A percentile compares a stretch with the other conserved stretches of the same genome.
These are phyloP conservation scores for Hylyphantes graminicola DNA, from an alignment of 1,140 invertebrate species.

Conservation along the genomic window DNA sequence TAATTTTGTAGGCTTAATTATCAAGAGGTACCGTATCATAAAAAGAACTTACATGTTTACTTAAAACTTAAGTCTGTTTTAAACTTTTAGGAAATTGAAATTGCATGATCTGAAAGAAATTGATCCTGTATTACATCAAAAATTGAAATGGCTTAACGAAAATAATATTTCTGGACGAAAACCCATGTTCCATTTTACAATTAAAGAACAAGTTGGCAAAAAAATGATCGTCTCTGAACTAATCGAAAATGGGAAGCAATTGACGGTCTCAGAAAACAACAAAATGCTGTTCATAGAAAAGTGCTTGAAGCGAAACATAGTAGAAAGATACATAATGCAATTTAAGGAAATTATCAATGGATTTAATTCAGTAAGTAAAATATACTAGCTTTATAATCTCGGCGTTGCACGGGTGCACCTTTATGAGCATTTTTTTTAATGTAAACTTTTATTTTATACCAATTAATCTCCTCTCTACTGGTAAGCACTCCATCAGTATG, in stretches of 20 bases:
- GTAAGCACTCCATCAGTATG: too few relatives aligned
- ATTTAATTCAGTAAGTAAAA: too few relatives aligned
- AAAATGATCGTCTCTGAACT: not conserved
- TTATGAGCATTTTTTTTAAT: too few relatives aligned
- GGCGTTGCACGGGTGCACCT: too few relatives aligned
- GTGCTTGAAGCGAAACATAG: not conserved
- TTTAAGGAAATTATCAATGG: too few relatives aligned
- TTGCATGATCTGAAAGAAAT: constrained; percentile 1
- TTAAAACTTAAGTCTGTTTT: too few relatives aligned
- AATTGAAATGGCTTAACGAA: not conserved
- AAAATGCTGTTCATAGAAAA: not conserved
- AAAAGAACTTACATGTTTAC: too few relatives aligned
- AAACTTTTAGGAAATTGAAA: not conserved
- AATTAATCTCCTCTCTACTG: too few relatives aligned
- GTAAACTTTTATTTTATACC: too few relatives aligned
- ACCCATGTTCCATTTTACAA: not conserved
- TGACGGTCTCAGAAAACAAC: not conserved
- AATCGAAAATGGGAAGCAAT: not conserved
- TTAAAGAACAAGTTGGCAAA: not conserved
- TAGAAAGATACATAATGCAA: not conserved
- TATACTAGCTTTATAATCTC: too few relatives aligned
- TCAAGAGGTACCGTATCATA: too few relatives aligned
- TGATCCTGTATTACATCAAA: not conserved
- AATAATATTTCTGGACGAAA: not conserved
- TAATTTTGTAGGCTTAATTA: too few relatives aligned